These are phyloP conservation scores for Phaonia tiefii DNA, from an alignment of 2,888 invertebrate genomes.

Conservation along the genomic window DNA sequence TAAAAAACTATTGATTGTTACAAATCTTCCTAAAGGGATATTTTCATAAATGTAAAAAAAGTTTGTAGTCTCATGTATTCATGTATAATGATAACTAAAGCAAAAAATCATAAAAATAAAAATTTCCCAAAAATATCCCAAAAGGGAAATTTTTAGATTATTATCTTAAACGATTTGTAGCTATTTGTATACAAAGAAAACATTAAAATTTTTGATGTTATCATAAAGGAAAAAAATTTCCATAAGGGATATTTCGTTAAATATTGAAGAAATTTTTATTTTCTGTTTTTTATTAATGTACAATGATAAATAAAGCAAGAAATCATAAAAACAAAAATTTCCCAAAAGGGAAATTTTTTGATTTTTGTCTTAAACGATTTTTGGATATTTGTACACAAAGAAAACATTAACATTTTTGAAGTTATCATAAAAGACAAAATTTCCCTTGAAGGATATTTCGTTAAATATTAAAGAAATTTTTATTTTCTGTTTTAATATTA, in stretches of 20 bases:
- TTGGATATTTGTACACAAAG: not conserved
- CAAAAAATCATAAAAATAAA: conserved; percentile 19
- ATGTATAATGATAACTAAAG: not conserved
- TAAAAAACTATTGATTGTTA: not conserved
- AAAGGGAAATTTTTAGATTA: conserved; percentile 44
- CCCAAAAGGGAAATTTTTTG: conserved; percentile 47
- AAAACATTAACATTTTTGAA: not conserved
- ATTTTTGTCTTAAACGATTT: not conserved
- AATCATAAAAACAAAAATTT: too few relatives aligned
- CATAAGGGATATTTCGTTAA: not conserved
- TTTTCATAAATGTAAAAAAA: not conserved
- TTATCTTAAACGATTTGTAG: not conserved
- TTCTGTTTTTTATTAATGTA: too few relatives aligned
- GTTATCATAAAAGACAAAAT: not conserved
- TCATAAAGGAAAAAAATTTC: conserved; percentile 2
- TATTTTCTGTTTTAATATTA: too few relatives aligned
- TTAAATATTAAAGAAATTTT: not conserved
- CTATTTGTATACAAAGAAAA: not conserved
- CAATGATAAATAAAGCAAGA: too few relatives aligned
- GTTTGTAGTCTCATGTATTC: too few relatives aligned
- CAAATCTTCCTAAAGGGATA: conserved; percentile 35
- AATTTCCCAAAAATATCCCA: conserved; percentile 47
- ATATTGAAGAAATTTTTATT: not conserved
- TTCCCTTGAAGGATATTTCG: conserved; percentile 11
- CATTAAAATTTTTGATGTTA: not conserved